Percentiles rank a stretch among this genome's conserved stretches.
Evolutionary conservation across 2,888 invertebrate species (phyloP).

Genomic region (Biston stratarius): DNA sequence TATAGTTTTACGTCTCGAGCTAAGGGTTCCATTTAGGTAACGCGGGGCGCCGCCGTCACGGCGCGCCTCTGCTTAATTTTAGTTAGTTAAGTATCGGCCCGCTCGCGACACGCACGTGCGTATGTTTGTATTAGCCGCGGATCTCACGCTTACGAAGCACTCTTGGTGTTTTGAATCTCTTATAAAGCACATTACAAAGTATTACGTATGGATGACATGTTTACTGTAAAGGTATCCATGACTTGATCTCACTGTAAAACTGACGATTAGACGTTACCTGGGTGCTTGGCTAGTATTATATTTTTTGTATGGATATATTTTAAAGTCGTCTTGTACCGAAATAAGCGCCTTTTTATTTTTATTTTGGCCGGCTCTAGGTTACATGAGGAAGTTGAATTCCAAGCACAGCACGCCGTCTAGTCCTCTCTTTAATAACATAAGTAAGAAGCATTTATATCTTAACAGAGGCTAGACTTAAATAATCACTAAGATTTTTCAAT

Average conservation of each 20-base stretch:
- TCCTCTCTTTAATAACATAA: constrained; percentile 23
- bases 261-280: constrained; percentile 54
- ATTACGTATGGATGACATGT: constrained; percentile 42
- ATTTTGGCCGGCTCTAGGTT: constrained; percentile 23
- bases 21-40: constrained; percentile 57
- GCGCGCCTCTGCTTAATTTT: constrained; percentile 41
- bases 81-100: constrained; percentile 58
- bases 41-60: constrained; percentile 1
- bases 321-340: constrained; percentile 37
- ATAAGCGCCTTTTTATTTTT: constrained; percentile 24
- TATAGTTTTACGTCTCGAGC: constrained; percentile 61
- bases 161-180: constrained; percentile 48
- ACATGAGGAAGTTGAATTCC: constrained; percentile 12
- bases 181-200: constrained; percentile 26
- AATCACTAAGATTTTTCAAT: constrained; percentile 23
- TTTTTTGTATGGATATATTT: constrained; percentile 46
- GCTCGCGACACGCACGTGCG: constrained; percentile 45
- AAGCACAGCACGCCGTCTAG: constrained; percentile 21
- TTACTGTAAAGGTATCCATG: constrained; percentile 60
- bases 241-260: constrained; percentile 69
- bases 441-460: constrained; percentile 24
- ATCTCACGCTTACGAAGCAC: constrained; percentile 55
- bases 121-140: constrained; percentile 48
- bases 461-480: constrained; percentile 20
- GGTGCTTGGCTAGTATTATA: constrained; percentile 72